These are phyloP conservation scores for Popillia japonica DNA, from an alignment of 1,140 invertebrate genomes.

Conservation along the genomic window DNA sequence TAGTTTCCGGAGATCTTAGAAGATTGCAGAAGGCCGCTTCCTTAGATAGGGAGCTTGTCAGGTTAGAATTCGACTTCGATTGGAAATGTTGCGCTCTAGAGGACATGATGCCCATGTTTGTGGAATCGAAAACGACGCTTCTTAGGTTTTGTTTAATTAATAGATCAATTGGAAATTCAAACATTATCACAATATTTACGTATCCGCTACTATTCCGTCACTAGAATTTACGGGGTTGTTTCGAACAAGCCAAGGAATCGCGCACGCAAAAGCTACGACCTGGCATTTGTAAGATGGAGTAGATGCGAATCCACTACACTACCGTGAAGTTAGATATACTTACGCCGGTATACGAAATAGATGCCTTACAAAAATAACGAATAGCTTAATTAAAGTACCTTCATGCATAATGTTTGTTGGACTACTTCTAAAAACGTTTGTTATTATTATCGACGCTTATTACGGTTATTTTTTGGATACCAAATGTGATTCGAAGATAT, in stretches of 20 bases:
- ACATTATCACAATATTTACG: conserved; percentile 37
- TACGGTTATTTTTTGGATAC: too few relatives aligned
- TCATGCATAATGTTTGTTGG: too few relatives aligned
- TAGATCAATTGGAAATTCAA: conserved; percentile 38
- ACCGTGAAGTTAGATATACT: not conserved
- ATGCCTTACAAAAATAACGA: too few relatives aligned
- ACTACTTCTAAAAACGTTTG: too few relatives aligned
- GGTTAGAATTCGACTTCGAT: not conserved
- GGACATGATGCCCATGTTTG: conserved; percentile 35
- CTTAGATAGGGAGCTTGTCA: not conserved
- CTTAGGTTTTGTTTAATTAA: conserved; percentile 34
- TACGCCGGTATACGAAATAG: too few relatives aligned
- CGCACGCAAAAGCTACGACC: not conserved
- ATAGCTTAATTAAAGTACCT: too few relatives aligned
- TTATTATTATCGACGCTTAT: too few relatives aligned
- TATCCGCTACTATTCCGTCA: not conserved
- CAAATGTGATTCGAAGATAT: too few relatives aligned
- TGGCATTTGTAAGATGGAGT: conserved; percentile 38
- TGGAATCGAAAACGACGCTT: conserved; percentile 33
- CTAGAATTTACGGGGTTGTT: not conserved
- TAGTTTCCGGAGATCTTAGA: conserved; percentile 31
- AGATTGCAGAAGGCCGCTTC: conserved; percentile 30
- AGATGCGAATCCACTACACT: conserved; percentile 2
- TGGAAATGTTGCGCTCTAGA: conserved; percentile 37
- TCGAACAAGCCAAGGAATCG: not conserved